Evolutionary conservation across 2,113 vertebrate species (phyloP).

Genomic region (Poecile atricapillus): DNA sequence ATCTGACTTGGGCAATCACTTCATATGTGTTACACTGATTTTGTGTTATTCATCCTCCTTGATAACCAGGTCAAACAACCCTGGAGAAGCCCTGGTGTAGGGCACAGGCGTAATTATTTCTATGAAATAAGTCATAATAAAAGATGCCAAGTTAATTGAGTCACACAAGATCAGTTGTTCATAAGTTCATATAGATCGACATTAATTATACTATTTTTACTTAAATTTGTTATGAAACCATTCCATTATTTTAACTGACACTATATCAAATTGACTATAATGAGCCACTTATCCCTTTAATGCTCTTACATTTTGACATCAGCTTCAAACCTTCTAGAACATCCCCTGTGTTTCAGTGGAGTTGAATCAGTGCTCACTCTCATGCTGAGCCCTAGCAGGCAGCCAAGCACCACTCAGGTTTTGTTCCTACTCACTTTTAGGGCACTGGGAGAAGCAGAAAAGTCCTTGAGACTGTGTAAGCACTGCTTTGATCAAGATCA

Average conservation of each 20-base stretch:
- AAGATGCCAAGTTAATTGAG: not conserved
- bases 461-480: not conserved
- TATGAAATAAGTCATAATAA: not conserved
- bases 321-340: not conserved
- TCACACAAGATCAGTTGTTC: not conserved
- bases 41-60: not conserved
- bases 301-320: not conserved
- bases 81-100: not conserved
- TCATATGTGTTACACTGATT: not conserved
- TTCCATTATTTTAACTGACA: not conserved
- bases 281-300: not conserved
- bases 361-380: not conserved
- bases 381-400: not conserved
- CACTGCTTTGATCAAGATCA: not conserved
- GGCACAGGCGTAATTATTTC: not conserved
- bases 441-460: not conserved
- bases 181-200: not conserved
- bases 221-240: not conserved
- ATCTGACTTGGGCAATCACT: not conserved
- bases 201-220: not conserved
- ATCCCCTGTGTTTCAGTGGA: not conserved
- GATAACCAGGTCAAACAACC: not conserved
- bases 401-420: not conserved
- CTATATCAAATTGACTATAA: not conserved
- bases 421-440: not conserved